Evolutionary conservation across 2,113 vertebrate species (phyloP), one percentile per base, ranked within the genome.

Genomic region (Silurus asotus): DNA sequence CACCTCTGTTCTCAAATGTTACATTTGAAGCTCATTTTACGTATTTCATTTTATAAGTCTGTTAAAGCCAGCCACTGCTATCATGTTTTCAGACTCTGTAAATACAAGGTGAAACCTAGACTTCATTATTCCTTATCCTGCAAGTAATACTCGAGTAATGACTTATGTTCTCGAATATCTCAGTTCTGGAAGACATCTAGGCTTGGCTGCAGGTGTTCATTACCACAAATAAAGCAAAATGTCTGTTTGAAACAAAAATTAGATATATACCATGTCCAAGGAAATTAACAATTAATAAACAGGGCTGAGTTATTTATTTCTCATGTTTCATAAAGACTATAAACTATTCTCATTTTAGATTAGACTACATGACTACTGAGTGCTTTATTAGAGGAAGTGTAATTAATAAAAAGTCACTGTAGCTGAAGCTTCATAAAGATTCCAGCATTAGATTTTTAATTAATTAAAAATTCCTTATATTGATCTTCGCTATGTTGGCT

Each of bases 401-500:
- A 23, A 23, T 49, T 65, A 3, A 83, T 6, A 17, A 28, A 37
- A 49, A 70, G 25, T 5, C 56, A 19, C 23, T 13, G 11, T 77
- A 45, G 58, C 19, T 85, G 65, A 53, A 51, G 49, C 55, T 85
- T 69, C 6, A 48, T 37, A 74, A 10, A 59, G 67, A 72, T 83
- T 8, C 67, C 45, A 64, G 25, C 83, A 37, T 85, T 56, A 62
- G 25, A 45, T 67, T 77, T 84, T 78, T 85, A 58, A 85, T 78
- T 85, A 67, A 78, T 17, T 56, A n/a, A 64, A 85, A 78, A 67
- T 59, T 88, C 25, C 83, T 82, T 20, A 28, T 90, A 80, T 61
- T 89, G 88, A 92, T 93, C 79, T 15, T 85, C 77, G 69, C n/a
- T 61, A 53, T 53, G 19, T 23, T 69, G 28, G n/a, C 13, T 19